phyloP scores from a whole-genome alignment of 2,797 vertebrate genomes.

The Hirundo rustica region DNA sequence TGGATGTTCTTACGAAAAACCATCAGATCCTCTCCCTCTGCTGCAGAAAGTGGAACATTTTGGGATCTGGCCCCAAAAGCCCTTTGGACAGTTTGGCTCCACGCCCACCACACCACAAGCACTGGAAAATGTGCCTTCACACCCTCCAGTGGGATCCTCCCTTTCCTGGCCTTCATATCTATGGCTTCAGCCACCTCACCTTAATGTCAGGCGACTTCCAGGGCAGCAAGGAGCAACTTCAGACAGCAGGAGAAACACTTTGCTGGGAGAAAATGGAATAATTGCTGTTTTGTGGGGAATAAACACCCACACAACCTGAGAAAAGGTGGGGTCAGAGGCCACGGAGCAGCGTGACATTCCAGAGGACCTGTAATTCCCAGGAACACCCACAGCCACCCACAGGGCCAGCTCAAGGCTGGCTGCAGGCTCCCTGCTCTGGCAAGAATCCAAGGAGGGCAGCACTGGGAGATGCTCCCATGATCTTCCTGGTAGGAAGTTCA shows the following conservation, averaged over 20 bases:
- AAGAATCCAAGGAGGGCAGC: neutral
- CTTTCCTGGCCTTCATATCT: rapidly evolving
- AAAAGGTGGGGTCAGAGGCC: neutral
- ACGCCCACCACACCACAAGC: neutral
- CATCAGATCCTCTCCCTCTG: neutral
- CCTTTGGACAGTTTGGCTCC: rapidly evolving
- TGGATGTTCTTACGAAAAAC: neutral
- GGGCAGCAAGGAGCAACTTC: neutral
- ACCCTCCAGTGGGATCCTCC: neutral
- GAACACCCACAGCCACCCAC: neutral
- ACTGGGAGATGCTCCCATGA: rapidly evolving
- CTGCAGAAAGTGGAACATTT: neutral
- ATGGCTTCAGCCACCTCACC: neutral
- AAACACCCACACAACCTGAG: rapidly evolving
- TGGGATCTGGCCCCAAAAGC: neutral
- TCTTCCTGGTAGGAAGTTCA: neutral
- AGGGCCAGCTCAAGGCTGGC: neutral
- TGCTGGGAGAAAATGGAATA: rapidly evolving
- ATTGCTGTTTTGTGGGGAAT: rapidly evolving
- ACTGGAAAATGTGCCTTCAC: neutral
- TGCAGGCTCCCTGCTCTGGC: neutral
- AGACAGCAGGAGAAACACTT: rapidly evolving
- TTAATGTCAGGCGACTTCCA: rapidly evolving
- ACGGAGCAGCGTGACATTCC: rapidly evolving
- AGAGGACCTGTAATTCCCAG: neutral